phyloP scores from a whole-genome alignment of 1,140 invertebrate genomes.

The Phymorhynchus buccinoides region DNA sequence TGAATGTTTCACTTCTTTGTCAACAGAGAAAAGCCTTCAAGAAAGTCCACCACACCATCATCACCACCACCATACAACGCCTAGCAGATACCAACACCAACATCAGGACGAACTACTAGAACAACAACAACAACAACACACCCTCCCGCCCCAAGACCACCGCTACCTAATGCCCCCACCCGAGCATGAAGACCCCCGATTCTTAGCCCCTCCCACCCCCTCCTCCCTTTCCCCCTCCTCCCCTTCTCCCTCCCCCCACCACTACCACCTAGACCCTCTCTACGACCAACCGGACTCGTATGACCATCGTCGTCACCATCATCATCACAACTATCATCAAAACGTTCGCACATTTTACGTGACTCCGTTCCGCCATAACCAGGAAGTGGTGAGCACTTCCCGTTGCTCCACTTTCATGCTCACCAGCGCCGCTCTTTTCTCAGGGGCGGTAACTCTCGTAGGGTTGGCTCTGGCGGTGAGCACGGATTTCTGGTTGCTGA shows the following conservation, averaged over 20 bases:
- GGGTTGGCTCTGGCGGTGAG: slow-evolving; percentile 54
- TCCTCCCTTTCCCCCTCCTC: too few species aligned
- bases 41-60: neutral
- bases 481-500: slow-evolving; percentile 64
- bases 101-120: neutral
- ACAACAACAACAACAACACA: neutral
- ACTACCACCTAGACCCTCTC: too few species aligned
- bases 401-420: slow-evolving; percentile 29
- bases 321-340: neutral
- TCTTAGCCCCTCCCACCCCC: neutral
- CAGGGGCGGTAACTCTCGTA: slow-evolving; percentile 53
- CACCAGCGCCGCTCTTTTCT: slow-evolving; percentile 46
- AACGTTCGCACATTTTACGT: neutral
- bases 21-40: neutral
- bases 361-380: neutral
- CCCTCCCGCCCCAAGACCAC: neutral
- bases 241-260: too few species aligned
- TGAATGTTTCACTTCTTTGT: neutral
- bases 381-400: neutral
- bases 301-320: neutral
- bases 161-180: neutral
- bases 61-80: neutral
- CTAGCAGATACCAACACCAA: neutral
- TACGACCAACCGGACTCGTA: neutral
- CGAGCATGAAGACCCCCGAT: neutral